phyloP scores from a whole-genome alignment of 2,113 vertebrate species.

The Chaetura pelagica region DNA sequence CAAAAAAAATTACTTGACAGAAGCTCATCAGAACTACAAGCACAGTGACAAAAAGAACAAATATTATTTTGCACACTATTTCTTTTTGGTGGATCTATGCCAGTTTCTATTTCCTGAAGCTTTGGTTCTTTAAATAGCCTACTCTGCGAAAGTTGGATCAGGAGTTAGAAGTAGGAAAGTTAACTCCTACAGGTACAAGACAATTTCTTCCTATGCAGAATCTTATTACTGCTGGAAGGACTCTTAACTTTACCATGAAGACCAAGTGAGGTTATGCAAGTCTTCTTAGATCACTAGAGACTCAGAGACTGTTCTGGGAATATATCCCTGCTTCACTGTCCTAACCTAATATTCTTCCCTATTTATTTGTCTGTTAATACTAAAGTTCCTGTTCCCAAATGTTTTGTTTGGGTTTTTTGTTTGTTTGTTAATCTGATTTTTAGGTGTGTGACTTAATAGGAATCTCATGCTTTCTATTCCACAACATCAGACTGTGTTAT shows the following conservation, averaged over 20 bases:
- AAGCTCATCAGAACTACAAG: neutral
- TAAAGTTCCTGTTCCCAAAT: neutral
- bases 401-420: neutral
- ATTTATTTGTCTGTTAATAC: neutral
- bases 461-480: neutral
- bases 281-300: neutral
- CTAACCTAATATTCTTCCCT: neutral
- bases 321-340: neutral
- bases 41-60: neutral
- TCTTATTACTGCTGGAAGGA: neutral
- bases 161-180: neutral
- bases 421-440: neutral
- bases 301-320: neutral
- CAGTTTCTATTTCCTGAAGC: neutral
- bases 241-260: neutral
- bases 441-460: neutral
- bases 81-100: neutral
- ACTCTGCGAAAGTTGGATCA: neutral
- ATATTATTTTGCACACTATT: neutral
- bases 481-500: fast-evolving
- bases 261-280: neutral
- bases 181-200: neutral
- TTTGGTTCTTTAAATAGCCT: neutral
- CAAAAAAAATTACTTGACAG: neutral
- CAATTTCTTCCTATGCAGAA: neutral